Evolutionary conservation across 2,113 vertebrate species (phyloP).

Genomic region (Catharus bicknelli): DNA sequence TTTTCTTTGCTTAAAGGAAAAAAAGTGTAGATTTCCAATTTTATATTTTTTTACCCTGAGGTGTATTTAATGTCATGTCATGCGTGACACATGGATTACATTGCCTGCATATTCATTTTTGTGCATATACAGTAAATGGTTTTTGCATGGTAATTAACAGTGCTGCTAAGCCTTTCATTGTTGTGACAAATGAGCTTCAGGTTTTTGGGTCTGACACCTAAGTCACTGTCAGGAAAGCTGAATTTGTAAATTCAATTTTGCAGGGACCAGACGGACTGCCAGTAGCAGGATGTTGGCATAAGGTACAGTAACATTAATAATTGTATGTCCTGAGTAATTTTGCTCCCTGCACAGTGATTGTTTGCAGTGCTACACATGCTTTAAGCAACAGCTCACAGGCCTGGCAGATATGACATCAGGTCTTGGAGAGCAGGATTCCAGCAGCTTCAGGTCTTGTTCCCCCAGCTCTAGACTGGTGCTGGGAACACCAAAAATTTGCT

Average conservation of each 20-base stretch:
- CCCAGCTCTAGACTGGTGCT: neutral
- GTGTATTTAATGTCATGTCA: neutral
- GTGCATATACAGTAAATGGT: neutral
- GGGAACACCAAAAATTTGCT: neutral
- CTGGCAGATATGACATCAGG: rapidly evolving
- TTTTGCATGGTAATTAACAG: neutral
- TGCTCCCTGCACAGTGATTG: neutral
- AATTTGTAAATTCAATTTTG: conserved; percentile 23
- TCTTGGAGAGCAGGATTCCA: neutral
- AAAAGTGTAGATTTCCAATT: neutral
- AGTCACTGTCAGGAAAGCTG: neutral
- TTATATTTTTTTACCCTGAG: neutral
- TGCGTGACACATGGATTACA: neutral
- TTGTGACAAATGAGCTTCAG: neutral
- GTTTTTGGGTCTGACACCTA: neutral
- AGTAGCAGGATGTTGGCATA: conserved; percentile 95
- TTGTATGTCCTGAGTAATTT: neutral
- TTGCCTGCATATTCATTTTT: neutral
- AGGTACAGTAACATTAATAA: conserved; percentile 74
- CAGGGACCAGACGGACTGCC: conserved; percentile 93
- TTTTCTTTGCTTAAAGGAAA: neutral
- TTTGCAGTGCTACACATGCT: neutral
- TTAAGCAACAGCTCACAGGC: no score
- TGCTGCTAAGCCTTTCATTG: neutral
- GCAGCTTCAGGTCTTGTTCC: neutral